These are phyloP conservation scores for Myotis myotis DNA, from an alignment of 2,797 vertebrate genomes.

Conservation along the genomic window DNA sequence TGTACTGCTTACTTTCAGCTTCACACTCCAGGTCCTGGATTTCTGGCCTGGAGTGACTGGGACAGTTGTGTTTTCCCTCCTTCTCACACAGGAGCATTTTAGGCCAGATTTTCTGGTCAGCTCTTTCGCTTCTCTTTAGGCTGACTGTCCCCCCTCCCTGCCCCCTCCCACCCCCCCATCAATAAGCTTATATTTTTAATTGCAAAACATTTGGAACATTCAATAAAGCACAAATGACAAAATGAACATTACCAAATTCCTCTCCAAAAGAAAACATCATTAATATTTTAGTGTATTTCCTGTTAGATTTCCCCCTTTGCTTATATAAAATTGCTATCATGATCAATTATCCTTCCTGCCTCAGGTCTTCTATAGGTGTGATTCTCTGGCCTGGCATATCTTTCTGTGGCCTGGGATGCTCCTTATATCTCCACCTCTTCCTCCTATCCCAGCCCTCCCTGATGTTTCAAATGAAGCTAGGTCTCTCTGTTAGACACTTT, in stretches of 20 bases:
- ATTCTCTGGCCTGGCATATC: not conserved
- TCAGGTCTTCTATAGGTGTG: not conserved
- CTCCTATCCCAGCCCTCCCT: not conserved
- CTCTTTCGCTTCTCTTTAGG: not conserved
- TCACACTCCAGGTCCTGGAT: not conserved
- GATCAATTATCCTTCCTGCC: not conserved
- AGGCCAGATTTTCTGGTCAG: not conserved
- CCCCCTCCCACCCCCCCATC: not conserved
- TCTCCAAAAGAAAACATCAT: not conserved
- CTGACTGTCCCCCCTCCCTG: not conserved
- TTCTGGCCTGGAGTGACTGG: not conserved
- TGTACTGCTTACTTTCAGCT: not conserved
- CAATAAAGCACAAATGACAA: constrained; percentile 22
- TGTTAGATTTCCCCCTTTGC: not conserved
- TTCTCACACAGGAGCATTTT: not conserved
- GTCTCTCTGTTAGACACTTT: not conserved
- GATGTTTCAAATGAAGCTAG: not conserved
- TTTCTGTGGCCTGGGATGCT: not conserved
- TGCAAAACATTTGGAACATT: constrained; percentile 20
- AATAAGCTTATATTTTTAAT: constrained; percentile 43
- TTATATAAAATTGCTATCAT: constrained; percentile 29
- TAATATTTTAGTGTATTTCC: not conserved
- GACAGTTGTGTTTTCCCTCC: not conserved
- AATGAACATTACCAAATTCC: not conserved
- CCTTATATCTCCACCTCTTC: not conserved